phyloP scores from a whole-genome alignment of 2,888 invertebrate genomes.

The Cylindroiulus punctatus region DNA sequence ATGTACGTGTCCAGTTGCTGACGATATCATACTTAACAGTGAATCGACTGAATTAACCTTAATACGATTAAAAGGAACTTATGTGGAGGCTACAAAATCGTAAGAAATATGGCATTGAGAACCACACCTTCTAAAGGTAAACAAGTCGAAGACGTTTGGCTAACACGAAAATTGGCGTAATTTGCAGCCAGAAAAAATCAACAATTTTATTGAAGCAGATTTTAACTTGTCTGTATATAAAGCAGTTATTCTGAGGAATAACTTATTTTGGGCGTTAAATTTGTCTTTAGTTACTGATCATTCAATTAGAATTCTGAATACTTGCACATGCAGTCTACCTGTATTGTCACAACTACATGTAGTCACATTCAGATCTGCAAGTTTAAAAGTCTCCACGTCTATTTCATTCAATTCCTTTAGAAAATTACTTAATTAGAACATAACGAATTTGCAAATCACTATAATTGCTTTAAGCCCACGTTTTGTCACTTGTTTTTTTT shows the following conservation, averaged over 20 bases:
- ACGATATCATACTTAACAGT: neutral
- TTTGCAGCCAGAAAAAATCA: neutral
- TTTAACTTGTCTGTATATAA: neutral
- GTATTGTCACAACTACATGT: too few species aligned
- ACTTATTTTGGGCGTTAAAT: neutral
- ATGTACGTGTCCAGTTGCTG: neutral
- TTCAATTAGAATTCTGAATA: neutral
- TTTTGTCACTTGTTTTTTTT: neutral
- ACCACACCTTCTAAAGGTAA: conserved; percentile 16
- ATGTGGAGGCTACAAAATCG: neutral
- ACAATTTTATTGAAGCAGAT: neutral
- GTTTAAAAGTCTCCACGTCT: neutral
- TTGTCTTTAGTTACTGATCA: neutral
- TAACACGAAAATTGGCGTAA: neutral
- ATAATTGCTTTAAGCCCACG: neutral
- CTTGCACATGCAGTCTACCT: neutral
- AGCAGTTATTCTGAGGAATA: neutral
- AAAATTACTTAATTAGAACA: conserved; percentile 19
- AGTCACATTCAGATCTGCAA: neutral
- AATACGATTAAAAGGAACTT: neutral
- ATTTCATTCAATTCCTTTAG: neutral
- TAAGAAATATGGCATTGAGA: conserved; percentile 28
- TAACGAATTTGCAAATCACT: neutral
- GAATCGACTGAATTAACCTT: neutral
- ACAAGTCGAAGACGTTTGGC: neutral